phyloP scores from a whole-genome alignment of 2,888 invertebrate species.

The Pyrocoelia pectoralis region DNA sequence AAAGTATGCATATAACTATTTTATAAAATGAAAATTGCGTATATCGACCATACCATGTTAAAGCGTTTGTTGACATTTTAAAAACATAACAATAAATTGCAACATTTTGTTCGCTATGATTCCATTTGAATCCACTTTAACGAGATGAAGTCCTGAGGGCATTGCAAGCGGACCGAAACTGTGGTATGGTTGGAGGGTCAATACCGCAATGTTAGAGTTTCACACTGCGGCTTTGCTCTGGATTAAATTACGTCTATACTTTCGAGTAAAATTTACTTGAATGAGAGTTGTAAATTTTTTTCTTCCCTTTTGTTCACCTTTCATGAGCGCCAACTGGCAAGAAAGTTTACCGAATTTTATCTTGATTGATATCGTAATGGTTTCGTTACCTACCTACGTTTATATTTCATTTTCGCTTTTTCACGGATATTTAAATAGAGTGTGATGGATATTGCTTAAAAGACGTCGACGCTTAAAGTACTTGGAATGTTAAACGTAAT shows the following conservation, averaged over 20 bases:
- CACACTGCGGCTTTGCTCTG: slow-evolving; percentile 39
- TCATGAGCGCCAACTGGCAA: slow-evolving; percentile 13
- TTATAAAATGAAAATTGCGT: too few relatives aligned
- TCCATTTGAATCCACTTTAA: slow-evolving; percentile 34
- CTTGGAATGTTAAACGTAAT: not conserved
- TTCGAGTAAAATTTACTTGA: slow-evolving; percentile 31
- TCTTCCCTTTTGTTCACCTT: slow-evolving; percentile 15
- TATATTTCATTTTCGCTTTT: too few relatives aligned
- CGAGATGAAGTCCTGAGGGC: slow-evolving; percentile 36
- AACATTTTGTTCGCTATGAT: slow-evolving; percentile 30
- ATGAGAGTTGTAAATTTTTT: slow-evolving; percentile 23
- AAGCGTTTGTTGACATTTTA: slow-evolving; percentile 7
- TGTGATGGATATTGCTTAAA: not conserved
- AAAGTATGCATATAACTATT: too few relatives aligned
- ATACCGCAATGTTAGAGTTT: slow-evolving; percentile 45
- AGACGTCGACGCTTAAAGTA: not conserved
- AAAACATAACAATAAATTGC: slow-evolving; percentile 25
- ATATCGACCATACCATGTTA: not conserved
- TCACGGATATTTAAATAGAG: too few relatives aligned
- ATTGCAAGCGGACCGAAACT: slow-evolving; percentile 35
- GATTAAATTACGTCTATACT: slow-evolving; percentile 39
- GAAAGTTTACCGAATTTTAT: slow-evolving; percentile 14
- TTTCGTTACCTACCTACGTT: too few relatives aligned
- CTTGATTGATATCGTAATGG: slow-evolving; percentile 17
- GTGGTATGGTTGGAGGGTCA: slow-evolving; percentile 45